Conservation (phyloP, 2,888 invertebrate species). For the Drosophila siamana region DNA sequence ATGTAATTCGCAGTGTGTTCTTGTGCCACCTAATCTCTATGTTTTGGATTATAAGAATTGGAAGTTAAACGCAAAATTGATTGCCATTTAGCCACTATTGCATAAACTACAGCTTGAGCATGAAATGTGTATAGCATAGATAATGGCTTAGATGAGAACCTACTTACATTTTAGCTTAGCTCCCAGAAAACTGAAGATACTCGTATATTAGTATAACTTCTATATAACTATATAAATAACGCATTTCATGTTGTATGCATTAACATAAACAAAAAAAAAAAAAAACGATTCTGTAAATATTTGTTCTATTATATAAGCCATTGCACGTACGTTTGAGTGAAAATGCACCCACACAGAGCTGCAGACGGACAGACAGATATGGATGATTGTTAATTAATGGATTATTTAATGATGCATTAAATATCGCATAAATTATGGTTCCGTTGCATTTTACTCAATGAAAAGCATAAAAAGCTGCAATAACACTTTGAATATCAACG, state of each 20-base stretch:
- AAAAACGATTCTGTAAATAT: constrained; percentile 65
- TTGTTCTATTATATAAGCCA: constrained; percentile 63
- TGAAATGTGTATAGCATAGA: constrained; percentile 65
- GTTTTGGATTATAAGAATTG: constrained; percentile 49
- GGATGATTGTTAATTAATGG: constrained; percentile 75
- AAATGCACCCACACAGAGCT: constrained; percentile 13
- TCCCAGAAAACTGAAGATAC: constrained; percentile 10
- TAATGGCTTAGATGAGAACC: constrained; percentile 40
- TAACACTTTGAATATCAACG: constrained; percentile 62
- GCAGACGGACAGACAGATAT: constrained; percentile 24
- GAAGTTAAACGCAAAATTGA: constrained; percentile 57
- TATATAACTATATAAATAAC: constrained; percentile 22
- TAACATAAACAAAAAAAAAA: constrained; percentile 47
- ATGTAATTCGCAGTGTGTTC: constrained; percentile 9
- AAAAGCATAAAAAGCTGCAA: constrained; percentile 30
- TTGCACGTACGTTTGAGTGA: constrained; percentile 33
- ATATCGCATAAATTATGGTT: constrained; percentile 69
- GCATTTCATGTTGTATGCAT: constrained; percentile 30
- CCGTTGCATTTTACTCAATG: constrained; percentile 58
- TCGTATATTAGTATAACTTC: constrained; percentile 13
- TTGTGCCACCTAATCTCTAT: constrained; percentile 40
- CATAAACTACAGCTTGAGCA: constrained; percentile 42
- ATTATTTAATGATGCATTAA: constrained; percentile 76
- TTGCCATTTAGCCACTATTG: constrained; percentile 44
- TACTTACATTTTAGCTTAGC: constrained; percentile 48